Base-by-base conservation (phyloP, 2,888 invertebrate genomes). In the Slavum lentiscoides region DNA sequence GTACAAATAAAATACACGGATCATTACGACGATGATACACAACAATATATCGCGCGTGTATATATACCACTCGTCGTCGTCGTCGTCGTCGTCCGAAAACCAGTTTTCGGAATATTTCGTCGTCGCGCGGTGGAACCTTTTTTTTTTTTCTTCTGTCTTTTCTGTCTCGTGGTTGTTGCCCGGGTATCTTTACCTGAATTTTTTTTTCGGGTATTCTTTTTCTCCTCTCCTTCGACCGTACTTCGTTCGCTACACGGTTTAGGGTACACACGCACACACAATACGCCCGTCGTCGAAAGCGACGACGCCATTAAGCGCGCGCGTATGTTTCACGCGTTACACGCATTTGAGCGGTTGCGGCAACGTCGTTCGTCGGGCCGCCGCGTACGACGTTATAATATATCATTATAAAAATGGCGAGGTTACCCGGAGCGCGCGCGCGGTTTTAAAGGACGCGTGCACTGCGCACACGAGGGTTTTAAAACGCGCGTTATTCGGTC, bases 91-190 rank as follows among this genome's bases (percentile, higher is more conserved):
- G 75, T 68, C 67, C 68, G 30, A 59, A 76, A 76, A 76, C 75
- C 75, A 76, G 75, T 76, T 76, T 76, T 76, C n/a, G 67, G 30
- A 55, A 68, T 59, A 59, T 68, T 76, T 76, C 68, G 67, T 76
- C 23, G 49, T 49, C 17, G 30, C 30, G 30, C 30, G 30, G 30
- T 4, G 30, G 75, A 76, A 76, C 75, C 75, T 76, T 76, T 76
- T 76, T 75, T 74, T 74, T 75, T 64, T 74, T 30, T n/a, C 21
- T 59, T 7, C 9, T 4, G 30, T 43, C 9, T 43, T 43, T 43
- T 43, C 43, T 7, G 30, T 30, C 43, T 37, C 17, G n/a, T 70
- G 7, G 30, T 30, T 37, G 69, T 19, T 55, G 55, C 74, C 64
- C 58, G 67, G 64, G 55, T 74, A 37, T 64, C 55, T 74, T 39